Conservation (phyloP, 2,113 vertebrate species). For the Ceyx melanurus region DNA sequence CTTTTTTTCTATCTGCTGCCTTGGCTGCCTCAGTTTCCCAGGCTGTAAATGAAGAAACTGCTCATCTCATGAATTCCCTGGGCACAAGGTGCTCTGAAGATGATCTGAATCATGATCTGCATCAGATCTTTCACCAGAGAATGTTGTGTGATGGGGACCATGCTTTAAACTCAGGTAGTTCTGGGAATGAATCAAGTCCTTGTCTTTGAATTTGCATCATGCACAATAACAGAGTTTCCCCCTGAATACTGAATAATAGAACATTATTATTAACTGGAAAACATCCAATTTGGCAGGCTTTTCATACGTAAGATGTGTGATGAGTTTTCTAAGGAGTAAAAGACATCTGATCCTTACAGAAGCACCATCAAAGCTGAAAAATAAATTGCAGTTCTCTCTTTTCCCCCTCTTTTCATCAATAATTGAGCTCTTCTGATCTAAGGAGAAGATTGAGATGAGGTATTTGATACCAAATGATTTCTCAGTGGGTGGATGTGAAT, state of each 20-base stretch:
- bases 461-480: background rate
- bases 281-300: background rate
- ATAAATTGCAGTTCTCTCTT: background rate
- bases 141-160: background rate
- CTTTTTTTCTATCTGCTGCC: background rate
- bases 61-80: constrained; percentile 2
- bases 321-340: background rate
- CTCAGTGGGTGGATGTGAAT: background rate
- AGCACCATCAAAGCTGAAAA: constrained; percentile 9
- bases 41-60: background rate
- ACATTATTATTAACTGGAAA: background rate
- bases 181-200: background rate
- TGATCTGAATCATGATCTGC: background rate
- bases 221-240: background rate
- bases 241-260: background rate
- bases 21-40: background rate
- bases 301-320: background rate
- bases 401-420: background rate
- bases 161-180: background rate
- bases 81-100: constrained; percentile 13
- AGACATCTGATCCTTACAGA: background rate
- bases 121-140: background rate
- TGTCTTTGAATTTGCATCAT: background rate
- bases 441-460: background rate
- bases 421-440: background rate